phyloP scores from a whole-genome alignment of 1,140 invertebrate species.

The Anastatus disparis region DNA sequence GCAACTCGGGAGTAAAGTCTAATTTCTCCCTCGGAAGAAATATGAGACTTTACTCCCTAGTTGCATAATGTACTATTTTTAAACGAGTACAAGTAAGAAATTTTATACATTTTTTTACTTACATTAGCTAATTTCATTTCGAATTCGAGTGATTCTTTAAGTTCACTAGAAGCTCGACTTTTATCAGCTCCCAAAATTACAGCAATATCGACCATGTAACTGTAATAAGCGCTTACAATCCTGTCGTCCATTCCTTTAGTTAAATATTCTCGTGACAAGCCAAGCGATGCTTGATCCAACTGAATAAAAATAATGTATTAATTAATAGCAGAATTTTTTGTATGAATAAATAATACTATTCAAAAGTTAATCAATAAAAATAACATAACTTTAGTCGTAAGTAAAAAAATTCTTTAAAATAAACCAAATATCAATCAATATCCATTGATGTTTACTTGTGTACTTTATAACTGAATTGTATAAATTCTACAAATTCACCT shows the following conservation, averaged over 20 bases:
- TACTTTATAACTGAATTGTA: too few species aligned
- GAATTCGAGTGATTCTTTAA: conserved; percentile 87
- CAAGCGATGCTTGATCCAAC: conserved; percentile 92
- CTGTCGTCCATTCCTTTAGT: conserved; percentile 84
- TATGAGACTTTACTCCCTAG: too few species aligned
- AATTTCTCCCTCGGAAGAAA: too few species aligned
- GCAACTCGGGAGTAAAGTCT: too few species aligned
- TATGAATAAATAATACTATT: too few species aligned
- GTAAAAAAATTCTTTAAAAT: too few species aligned
- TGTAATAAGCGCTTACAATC: conserved; percentile 81
- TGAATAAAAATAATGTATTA: conserved; percentile 55
- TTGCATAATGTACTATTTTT: too few species aligned
- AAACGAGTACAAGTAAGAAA: background rate
- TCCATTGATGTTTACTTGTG: too few species aligned
- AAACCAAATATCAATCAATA: too few species aligned
- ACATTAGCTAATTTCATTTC: conserved; percentile 95
- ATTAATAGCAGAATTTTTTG: background rate
- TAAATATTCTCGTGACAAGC: conserved; percentile 89
- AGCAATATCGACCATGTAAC: conserved; percentile 89
- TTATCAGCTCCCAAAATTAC: conserved; percentile 85
- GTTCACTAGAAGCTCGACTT: conserved; percentile 75
- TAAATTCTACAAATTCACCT: too few species aligned
- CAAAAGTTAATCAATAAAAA: too few species aligned
- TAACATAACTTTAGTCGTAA: too few species aligned
- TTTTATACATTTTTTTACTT: conserved; percentile 67